Conservation (phyloP, 2,888 invertebrate genomes). For the Heliconius hortense region DNA sequence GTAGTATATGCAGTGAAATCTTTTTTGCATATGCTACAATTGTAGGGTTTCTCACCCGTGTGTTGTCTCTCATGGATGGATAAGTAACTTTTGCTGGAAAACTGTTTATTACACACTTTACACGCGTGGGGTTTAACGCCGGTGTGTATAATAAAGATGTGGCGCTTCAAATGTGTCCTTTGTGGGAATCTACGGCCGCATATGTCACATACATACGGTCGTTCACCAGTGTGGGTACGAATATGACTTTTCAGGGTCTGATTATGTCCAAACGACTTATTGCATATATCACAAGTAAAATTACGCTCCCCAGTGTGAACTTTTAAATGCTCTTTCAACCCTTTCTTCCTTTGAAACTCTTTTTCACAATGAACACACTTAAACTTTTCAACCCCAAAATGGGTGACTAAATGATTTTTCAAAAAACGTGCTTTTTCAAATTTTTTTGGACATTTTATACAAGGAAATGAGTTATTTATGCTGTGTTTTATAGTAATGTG, state of each 20-base stretch:
- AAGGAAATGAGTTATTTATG: conserved; percentile 55
- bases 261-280: conserved; percentile 66
- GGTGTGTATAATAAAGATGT: conserved; percentile 69
- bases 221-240: conserved; percentile 68
- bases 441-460: conserved; percentile 57
- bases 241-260: conserved; percentile 73
- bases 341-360: conserved; percentile 66
- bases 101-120: conserved; percentile 66
- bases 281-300: conserved; percentile 60
- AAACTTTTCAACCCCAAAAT: conserved; percentile 61
- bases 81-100: conserved; percentile 72
- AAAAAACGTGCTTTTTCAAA: conserved; percentile 60
- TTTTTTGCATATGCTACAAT: conserved; percentile 70
- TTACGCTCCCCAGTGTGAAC: conserved; percentile 67
- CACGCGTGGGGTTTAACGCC: conserved; percentile 66
- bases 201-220: conserved; percentile 68
- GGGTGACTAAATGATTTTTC: conserved; percentile 63
- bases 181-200: conserved; percentile 69
- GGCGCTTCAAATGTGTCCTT: conserved; percentile 68
- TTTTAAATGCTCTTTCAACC: conserved; percentile 69
- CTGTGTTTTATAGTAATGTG: conserved; percentile 59
- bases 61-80: conserved; percentile 69
- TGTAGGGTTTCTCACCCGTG: conserved; percentile 66
- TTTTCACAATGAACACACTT: conserved; percentile 63
- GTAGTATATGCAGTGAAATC: conserved; percentile 72